Conservation (phyloP, 2,113 vertebrate species). For the Elachura formosa region DNA sequence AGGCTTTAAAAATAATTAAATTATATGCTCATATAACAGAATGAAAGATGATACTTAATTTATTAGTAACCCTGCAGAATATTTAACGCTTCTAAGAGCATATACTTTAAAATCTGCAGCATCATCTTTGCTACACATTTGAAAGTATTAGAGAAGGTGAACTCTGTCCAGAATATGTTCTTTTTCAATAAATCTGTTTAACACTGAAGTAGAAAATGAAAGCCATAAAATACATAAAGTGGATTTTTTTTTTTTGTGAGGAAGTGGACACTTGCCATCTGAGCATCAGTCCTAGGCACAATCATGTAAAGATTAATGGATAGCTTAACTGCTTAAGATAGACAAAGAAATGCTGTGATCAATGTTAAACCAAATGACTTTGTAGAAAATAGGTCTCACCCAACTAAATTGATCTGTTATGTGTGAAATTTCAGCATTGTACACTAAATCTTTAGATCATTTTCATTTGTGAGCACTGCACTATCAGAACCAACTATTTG, state of each 20-base stretch:
- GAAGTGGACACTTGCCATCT: not conserved
- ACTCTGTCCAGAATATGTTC: not conserved
- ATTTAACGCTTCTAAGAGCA: not conserved
- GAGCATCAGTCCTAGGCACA: not conserved
- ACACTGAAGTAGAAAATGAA: not conserved
- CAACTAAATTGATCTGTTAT: not conserved
- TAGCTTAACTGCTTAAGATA: not conserved
- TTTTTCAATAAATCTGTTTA: not conserved
- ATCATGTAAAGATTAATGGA: not conserved
- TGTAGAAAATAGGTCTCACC: fast-evolving
- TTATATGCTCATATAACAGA: fast-evolving
- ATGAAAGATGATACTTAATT: not conserved
- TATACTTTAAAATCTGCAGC: not conserved
- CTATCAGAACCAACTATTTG: not conserved
- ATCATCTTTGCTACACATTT: not conserved
- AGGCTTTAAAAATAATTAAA: not conserved
- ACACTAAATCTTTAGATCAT: not conserved
- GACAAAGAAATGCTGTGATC: not conserved
- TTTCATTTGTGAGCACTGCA: not conserved
- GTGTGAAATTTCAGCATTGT: not conserved
- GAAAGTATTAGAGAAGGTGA: not conserved
- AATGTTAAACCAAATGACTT: not conserved
- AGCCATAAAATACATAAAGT: not conserved
- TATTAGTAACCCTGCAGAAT: not conserved
- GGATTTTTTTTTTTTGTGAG: not conserved